These are phyloP conservation scores for Lycaon pictus DNA, from an alignment of 2,113 vertebrate species.

Conservation along the genomic window DNA sequence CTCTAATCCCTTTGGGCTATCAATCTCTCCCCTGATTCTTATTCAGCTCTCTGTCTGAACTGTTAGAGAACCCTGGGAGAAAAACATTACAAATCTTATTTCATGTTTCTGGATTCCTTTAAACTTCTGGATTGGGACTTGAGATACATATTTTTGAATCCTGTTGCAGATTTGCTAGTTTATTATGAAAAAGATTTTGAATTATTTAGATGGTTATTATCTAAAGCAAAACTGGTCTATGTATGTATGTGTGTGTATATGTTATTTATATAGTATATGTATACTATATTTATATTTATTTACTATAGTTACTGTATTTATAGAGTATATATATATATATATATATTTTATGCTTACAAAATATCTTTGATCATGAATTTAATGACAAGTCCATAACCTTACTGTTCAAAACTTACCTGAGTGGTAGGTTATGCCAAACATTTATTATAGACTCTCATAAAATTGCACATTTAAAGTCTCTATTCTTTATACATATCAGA, in stretches of 20 bases:
- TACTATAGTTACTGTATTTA: too few species aligned
- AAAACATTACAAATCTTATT: not conserved
- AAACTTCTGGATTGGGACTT: not conserved
- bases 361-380: not conserved
- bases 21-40: not conserved
- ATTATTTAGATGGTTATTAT: not conserved
- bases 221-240: not conserved
- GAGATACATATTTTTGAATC: not conserved
- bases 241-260: not conserved
- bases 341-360: not conserved
- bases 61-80: not conserved
- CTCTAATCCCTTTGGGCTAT: accelerated
- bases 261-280: not conserved
- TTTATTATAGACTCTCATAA: not conserved
- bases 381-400: not conserved
- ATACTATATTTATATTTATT: too few species aligned
- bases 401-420: not conserved
- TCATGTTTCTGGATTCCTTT: not conserved
- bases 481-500: not conserved
- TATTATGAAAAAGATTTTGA: not conserved
- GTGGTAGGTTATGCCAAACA: not conserved
- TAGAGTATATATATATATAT: not conserved
- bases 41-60: not conserved
- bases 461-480: not conserved
- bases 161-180: not conserved